Evolutionary conservation across 2,888 invertebrate genomes (phyloP), one percentile per base, ranked within the genome.

Genomic region (Romanomermis culicivorax): DNA sequence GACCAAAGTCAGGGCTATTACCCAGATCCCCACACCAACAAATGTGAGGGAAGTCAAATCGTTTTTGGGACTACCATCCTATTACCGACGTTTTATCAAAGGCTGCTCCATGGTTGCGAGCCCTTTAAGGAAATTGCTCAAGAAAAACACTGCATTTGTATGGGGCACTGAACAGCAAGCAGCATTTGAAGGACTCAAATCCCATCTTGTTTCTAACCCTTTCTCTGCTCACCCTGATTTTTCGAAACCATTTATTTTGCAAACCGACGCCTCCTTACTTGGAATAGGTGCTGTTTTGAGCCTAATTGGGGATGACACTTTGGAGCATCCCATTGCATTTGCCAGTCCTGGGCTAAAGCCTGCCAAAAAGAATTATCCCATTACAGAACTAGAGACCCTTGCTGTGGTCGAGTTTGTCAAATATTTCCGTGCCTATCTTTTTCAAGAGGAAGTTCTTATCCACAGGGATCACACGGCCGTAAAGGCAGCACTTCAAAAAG

Each of bases 181-280:
- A 7, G 51, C 51, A 26, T 55, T 51, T 51, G 4, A 51, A 2
- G n/a, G 2, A 20, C 45, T 55, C 17, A 51, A 55, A 42, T 2
- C 17, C 2, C 2, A 2, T 17, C 51, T 55, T 20, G 20, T 17
- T 7, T 42, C 14, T 17, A 27, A 51, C 2, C 51, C 51, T 11
- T 20, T 51, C 1, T 42, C 52, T 2, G 51, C 43, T n/a, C 42
- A 55, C 25, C 51, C 55, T 23, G 45, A 55, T 27, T 51, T 55
- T 26, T 3, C 3, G 1, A 36, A 55, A 26, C 51, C 25, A 14
- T 52, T 51, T n/a, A 27, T 42, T 26, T n/a, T 51, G 7, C 51
- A 14, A 2, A 42, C 59, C 42, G 51, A 55, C 42, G 55, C 51
- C n/a, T 52, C 51, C 43, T 29, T 30, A 1, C 2, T 11, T 11